phyloP scores from a whole-genome alignment of 2,113 vertebrate species.

The Aramus guarauna region DNA sequence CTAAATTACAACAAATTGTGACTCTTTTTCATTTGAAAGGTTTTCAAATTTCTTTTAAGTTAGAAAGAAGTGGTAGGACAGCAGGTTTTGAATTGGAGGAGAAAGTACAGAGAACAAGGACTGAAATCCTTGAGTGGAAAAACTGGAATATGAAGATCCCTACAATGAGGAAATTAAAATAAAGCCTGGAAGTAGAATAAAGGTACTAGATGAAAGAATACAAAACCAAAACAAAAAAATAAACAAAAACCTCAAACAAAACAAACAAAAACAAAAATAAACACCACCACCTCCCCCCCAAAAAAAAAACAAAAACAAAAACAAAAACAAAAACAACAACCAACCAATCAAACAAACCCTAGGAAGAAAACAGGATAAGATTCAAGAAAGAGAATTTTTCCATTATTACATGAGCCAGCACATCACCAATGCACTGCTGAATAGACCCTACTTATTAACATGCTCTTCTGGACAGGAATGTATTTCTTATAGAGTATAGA shows the following conservation, averaged over 20 bases:
- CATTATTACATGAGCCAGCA: not conserved
- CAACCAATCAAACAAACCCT: too few species aligned
- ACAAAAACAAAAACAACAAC: too few species aligned
- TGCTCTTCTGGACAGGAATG: not conserved
- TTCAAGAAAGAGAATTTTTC: not conserved
- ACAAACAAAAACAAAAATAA: too few species aligned
- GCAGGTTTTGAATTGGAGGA: not conserved
- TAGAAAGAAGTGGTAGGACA: not conserved
- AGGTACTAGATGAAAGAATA: not conserved
- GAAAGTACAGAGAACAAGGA: not conserved
- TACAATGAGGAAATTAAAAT: not conserved
- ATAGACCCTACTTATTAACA: not conserved
- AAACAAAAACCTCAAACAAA: not conserved
- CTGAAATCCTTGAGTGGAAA: not conserved
- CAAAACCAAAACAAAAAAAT: not conserved
- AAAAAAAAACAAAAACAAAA: not conserved
- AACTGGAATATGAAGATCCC: accelerated
- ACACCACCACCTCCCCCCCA: too few species aligned
- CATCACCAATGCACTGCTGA: not conserved
- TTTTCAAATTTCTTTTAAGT: not conserved
- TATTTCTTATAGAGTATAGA: not conserved
- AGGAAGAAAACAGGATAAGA: not conserved
- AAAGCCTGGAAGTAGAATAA: not conserved
- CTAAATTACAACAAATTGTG: not conserved
- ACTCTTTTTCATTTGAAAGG: not conserved